Base-by-base conservation (phyloP, 2,888 invertebrate species). In the Drosophila aldrichi region DNA sequence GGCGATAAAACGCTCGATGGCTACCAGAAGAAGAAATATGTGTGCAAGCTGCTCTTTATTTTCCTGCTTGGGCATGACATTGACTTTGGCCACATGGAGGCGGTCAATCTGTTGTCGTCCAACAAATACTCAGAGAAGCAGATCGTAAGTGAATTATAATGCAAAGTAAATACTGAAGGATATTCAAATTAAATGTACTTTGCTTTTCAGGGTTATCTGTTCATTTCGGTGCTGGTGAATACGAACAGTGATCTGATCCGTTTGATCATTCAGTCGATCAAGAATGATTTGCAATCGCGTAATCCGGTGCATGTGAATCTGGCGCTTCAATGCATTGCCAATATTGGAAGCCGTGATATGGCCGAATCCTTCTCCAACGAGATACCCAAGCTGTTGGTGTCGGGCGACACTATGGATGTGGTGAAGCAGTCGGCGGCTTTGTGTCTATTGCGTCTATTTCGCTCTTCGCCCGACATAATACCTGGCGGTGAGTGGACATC, bases 121-220 rank as follows among this genome's bases (percentile, higher is more conserved):
- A 99, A 99, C 93, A 99, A 99, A 95, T 99, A 99, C 94, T 99
- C 99, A 57, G 99, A 99, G 93, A 99, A 99, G 94, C 99, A 99
- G 95, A 99, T 99, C 94, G 98, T 96, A 94, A 94, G 95, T 94
- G 68, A 51, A n/a, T 29, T 4, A 2, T 41, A 51, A 6, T 51
- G 40, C 20, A 43, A 72, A 18, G n/a, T 44, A 56, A 46, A 43
- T 14, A 10, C 5, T 22, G 10, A 40, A 5, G 10, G 16, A 25
- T 49, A 29, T 3, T 44, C 0, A 10, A 20, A 20, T 58, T 18
- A 3, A 16, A 3, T 36, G 29, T 29, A 1, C 5, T 1, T 34
- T 43, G 40, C n/a, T 22, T 94, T 94, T 52, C 92, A 98, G 98
- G 99, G 99, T 79, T 99, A 99, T 94, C 95, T 99, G 90, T 99